Evolutionary conservation across 92 coral and sea anemone genomes (phyloP).

Genomic region (Galaxea fascicularis): DNA sequence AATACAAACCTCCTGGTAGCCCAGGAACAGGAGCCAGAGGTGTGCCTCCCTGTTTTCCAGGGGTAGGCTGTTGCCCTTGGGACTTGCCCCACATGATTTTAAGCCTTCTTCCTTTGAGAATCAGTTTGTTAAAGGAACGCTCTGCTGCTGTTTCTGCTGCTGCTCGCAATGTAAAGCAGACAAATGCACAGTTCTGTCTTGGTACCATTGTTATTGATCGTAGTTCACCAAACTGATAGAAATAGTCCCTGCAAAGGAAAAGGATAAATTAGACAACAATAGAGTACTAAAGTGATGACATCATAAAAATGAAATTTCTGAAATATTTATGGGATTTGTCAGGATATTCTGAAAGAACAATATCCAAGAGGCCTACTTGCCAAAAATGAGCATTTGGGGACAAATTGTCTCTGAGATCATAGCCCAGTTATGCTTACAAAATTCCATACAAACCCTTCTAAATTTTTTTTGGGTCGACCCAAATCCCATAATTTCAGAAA

Average conservation of each 20-base stretch:
- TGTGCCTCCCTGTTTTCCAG: conserved; percentile 82
- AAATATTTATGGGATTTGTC: no score
- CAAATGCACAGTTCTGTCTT: conserved; percentile 98
- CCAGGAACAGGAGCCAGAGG: conserved; percentile 96
- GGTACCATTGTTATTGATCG: conserved; percentile 99
- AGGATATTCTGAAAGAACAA: no score
- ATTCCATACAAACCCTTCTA: no score
- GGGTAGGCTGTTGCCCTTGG: conserved; percentile 90
- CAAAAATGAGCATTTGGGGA: no score
- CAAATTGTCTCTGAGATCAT: no score
- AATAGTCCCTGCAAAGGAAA: conserved; percentile 81
- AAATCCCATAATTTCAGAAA: no score
- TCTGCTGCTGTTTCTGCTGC: conserved; percentile 98
- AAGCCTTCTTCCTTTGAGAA: conserved; percentile 92
- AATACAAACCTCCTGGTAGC: conserved; percentile 90
- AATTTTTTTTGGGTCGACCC: no score
- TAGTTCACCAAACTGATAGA: conserved; percentile 98
- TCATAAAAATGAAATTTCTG: no score
- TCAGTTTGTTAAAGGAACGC: conserved; percentile 92
- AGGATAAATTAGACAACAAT: background rate
- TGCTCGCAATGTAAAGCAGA: conserved; percentile 88
- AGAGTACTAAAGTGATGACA: no score
- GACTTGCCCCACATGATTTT: conserved; percentile 99
- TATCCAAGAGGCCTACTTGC: no score
- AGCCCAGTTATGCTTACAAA: no score